Evolutionary conservation across 2,797 vertebrate species (phyloP).

Genomic region (Pterois miles): DNA sequence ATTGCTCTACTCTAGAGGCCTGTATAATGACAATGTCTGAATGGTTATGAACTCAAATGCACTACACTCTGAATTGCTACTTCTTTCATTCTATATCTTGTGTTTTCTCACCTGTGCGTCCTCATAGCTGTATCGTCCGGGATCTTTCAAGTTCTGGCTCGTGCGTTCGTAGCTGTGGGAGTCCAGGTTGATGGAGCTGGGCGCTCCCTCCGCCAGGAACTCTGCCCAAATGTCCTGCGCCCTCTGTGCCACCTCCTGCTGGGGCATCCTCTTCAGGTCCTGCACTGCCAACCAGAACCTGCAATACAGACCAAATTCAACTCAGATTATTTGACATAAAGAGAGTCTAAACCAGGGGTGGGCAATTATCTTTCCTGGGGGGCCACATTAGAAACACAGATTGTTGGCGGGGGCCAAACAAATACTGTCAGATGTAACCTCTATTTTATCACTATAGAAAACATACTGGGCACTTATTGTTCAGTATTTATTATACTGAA

Average conservation of each 20-base stretch:
- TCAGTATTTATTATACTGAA: too few relatives aligned
- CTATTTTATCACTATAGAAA: too few relatives aligned
- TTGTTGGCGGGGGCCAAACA: too few relatives aligned
- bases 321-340: not conserved
- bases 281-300: slow-evolving; percentile 99
- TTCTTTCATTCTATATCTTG: not conserved
- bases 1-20: not conserved
- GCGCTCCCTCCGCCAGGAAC: slow-evolving; percentile 96
- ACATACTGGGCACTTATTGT: too few relatives aligned
- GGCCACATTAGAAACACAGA: too few relatives aligned
- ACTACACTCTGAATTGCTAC: not conserved
- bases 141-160: slow-evolving; percentile 96
- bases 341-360: not conserved
- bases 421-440: too few relatives aligned
- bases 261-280: slow-evolving; percentile 93
- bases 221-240: slow-evolving; percentile 98
- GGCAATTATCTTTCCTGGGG: too few relatives aligned
- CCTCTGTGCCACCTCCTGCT: slow-evolving; percentile 90
- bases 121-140: slow-evolving; percentile 95
- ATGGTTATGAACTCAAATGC: not conserved
- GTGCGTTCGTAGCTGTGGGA: slow-evolving; percentile 98
- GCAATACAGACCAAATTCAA: not conserved
- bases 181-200: slow-evolving; percentile 97
- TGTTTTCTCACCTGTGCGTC: slow-evolving; percentile 90
- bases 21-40: not conserved